Percentiles rank a stretch among this genome's conserved stretches.
Evolutionary conservation across 1,140 invertebrate species (phyloP).

Genomic region (Listronotus bonariensis): DNA sequence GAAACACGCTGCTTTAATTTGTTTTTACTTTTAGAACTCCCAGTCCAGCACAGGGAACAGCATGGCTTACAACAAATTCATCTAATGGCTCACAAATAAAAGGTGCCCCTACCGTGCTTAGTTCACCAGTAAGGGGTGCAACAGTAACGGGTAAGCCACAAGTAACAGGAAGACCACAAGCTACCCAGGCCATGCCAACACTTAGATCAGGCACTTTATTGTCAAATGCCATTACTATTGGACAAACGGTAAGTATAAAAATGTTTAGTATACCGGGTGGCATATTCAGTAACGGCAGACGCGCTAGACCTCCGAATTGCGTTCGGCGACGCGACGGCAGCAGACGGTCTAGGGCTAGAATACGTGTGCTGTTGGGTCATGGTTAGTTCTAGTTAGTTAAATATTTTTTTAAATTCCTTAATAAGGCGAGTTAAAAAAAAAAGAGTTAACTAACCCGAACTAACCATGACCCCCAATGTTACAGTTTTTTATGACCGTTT

Average conservation of each 20-base stretch:
- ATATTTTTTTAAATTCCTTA: too few relatives aligned
- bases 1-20: constrained; percentile 39
- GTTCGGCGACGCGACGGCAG: too few relatives aligned
- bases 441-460: too few relatives aligned
- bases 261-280: too few relatives aligned
- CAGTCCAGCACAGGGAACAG: constrained; percentile 52
- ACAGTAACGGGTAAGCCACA: constrained; percentile 49
- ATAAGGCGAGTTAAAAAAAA: too few relatives aligned
- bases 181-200: constrained; percentile 43
- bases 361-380: too few relatives aligned
- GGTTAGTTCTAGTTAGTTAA: too few relatives aligned
- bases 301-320: too few relatives aligned
- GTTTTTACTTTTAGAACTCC: constrained; percentile 44
- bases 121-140: constrained; percentile 49
- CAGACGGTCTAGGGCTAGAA: too few relatives aligned
- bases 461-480: too few relatives aligned
- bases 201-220: constrained; percentile 49
- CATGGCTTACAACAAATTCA: constrained; percentile 50
- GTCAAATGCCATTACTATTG: constrained; percentile 51
- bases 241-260: constrained; percentile 41
- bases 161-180: constrained; percentile 45
- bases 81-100: constrained; percentile 53
- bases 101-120: constrained; percentile 48
- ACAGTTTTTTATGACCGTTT: too few relatives aligned
- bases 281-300: too few relatives aligned